Evolutionary conservation across 1,140 invertebrate species (phyloP).

Genomic region (Bombus pyrosoma): DNA sequence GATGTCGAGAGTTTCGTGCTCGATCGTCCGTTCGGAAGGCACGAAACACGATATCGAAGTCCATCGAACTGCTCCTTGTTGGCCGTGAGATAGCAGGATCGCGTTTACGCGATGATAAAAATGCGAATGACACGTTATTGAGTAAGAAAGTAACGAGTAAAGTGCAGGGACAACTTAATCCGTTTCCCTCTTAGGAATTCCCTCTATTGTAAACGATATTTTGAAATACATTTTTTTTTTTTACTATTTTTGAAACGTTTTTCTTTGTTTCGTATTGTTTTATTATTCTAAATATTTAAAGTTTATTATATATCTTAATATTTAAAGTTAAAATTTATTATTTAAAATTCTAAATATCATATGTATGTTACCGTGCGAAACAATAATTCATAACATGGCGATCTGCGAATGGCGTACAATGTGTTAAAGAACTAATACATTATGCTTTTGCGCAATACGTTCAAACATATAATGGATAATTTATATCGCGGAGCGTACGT

Average conservation of each 20-base stretch:
- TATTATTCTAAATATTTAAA: no score
- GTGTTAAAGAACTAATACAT: not conserved
- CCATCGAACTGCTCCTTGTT: constrained; percentile 10
- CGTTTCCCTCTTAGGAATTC: not conserved
- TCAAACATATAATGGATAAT: not conserved
- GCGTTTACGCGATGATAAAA: not conserved
- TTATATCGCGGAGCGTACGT: not conserved
- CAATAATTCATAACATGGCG: not conserved
- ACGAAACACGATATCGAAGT: constrained; percentile 37
- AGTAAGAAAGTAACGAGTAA: not conserved
- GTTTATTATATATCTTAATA: no score
- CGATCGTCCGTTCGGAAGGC: not conserved
- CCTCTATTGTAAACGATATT: not conserved
- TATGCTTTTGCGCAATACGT: not conserved
- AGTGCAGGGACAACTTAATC: not conserved
- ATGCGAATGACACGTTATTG: not conserved
- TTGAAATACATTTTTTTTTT: not conserved
- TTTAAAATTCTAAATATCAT: no score
- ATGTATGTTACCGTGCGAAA: not conserved
- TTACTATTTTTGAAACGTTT: not conserved
- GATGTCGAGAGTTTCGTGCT: constrained; percentile 30
- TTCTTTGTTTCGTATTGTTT: not conserved
- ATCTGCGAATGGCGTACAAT: not conserved
- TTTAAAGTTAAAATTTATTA: no score
- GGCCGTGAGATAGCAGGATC: not conserved